These are phyloP conservation scores for Cheirogaleus medius DNA, from an alignment of 2,113 vertebrate species.

Conservation along the genomic window DNA sequence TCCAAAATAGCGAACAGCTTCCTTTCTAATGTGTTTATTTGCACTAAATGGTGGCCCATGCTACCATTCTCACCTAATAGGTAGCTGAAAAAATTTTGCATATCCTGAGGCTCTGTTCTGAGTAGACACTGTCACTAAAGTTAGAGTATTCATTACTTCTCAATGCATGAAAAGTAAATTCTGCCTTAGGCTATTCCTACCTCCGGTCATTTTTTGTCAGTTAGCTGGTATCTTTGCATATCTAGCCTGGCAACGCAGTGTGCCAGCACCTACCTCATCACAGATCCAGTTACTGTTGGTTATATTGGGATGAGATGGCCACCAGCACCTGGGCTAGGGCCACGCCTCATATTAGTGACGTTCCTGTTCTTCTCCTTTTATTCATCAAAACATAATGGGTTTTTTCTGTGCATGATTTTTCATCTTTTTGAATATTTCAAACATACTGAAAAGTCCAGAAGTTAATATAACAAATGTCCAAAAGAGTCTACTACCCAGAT, in stretches of 20 bases:
- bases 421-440: neutral
- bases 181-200: accelerated
- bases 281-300: accelerated
- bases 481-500: neutral
- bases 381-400: neutral
- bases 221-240: neutral
- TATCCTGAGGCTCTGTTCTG: neutral
- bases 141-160: neutral
- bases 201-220: neutral
- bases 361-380: neutral
- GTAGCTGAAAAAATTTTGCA: neutral
- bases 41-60: neutral
- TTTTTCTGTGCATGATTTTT: neutral
- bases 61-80: neutral
- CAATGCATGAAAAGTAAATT: neutral
- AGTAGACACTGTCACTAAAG: neutral
- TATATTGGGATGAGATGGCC: neutral
- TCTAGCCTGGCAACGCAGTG: accelerated
- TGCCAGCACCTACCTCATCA: accelerated
- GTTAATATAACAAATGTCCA: neutral
- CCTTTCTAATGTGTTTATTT: neutral
- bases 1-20: neutral
- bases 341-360: neutral
- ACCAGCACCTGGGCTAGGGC: neutral
- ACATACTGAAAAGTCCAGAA: neutral